phyloP scores from a whole-genome alignment of 37 sponge, comb jelly and placozoan species.

The Agelas oroides region DNA sequence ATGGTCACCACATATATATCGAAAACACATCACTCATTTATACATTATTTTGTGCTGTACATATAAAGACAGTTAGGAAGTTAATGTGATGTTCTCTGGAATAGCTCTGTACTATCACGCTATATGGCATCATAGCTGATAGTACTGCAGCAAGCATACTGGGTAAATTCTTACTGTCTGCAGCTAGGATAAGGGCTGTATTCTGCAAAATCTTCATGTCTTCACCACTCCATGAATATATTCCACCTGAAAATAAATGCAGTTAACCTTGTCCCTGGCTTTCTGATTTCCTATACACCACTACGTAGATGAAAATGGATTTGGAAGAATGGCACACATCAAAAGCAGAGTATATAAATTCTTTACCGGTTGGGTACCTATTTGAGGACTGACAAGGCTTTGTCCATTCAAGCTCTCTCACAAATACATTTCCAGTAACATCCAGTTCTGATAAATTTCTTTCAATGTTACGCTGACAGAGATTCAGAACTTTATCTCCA shows the following conservation, averaged over 20 bases:
- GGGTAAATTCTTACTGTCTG: conserved; percentile 57
- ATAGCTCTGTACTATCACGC: no score
- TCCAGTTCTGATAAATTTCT: conserved; percentile 8
- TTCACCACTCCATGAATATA: conserved; percentile 25
- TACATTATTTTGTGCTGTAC: no score
- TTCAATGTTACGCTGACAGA: conserved; percentile 47
- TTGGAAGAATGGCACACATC: no score
- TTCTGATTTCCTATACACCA: no score
- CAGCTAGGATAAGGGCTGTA: conserved; percentile 28
- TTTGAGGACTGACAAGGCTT: not conserved
- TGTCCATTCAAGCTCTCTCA: conserved; percentile 56
- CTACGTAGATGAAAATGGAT: no score
- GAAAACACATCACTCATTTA: no score
- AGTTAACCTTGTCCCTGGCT: not conserved
- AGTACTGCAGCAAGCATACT: not conserved
- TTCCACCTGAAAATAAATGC: not conserved
- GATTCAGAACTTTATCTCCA: conserved; percentile 33
- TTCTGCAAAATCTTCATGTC: conserved; percentile 11
- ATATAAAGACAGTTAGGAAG: no score
- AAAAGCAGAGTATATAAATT: not conserved
- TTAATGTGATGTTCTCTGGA: not conserved
- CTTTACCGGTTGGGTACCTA: no score
- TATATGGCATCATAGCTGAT: not conserved
- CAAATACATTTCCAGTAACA: conserved; percentile 3
- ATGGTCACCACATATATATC: no score